Base-by-base conservation (phyloP, 2,797 vertebrate species). In the Neosilurus hyrtlii region DNA sequence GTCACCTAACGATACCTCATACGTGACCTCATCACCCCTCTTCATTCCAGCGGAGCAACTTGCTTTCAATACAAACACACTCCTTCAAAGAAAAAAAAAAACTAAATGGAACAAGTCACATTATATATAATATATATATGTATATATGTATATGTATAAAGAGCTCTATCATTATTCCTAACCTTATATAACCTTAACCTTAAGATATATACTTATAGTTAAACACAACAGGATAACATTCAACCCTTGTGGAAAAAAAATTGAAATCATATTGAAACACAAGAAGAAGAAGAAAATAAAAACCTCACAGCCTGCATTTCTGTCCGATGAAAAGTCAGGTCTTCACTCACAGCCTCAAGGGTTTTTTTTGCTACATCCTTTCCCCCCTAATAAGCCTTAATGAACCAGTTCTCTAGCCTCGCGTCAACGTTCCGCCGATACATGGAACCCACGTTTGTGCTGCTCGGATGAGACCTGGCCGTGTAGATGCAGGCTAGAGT, bases 161-260 rank as follows among this genome's bases (percentile, higher is more conserved):
- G 52, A 35, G 26, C 26, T 30, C 63, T 30, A 20, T 67, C 30
- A 61, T 26, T 73, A 62, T 63, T 43, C 54, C 35, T 63, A 62
- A 77, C 20, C 9, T 43, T 49, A 51, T 77, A 43, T 61, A 72
- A 82, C 77, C 52, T 49, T 70, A 80, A 37, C 30, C 66, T 68
- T 70, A 83, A 81, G 24, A 79, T 79, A 81, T 68, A 86, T 79
- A 79, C 51, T 65, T 79, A 81, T 57, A 65, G 37, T 65, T 75
- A 54, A 74, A 51, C 77, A 68, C 56, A 74, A 30, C 59, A 14
- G 26, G 15, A 78, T 1, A 20, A 65, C 43, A n/a, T 37, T 20
- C 43, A 65, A 52, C n/a, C 43, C 24, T 51, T 65, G 24, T 78
- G 43, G 26, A 63, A 75, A 63, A 83, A 84, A 63, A 83, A 84